Evolutionary conservation across 2,113 vertebrate genomes (phyloP).

Genomic region (Scytalopus superciliaris): DNA sequence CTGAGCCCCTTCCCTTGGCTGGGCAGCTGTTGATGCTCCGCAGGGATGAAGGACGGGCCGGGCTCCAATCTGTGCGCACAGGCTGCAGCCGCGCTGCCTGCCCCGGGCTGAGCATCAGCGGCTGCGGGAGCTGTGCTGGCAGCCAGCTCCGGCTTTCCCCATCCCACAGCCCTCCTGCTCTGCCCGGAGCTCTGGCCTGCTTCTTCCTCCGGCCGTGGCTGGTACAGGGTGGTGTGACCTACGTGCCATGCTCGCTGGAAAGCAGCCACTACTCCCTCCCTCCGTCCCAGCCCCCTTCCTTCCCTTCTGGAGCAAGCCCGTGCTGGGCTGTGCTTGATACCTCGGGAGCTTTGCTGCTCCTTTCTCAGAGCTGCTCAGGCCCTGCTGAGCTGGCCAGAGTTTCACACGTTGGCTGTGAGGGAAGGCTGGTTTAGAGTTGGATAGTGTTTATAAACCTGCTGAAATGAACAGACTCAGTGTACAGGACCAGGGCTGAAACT

Average conservation of each 20-base stretch:
- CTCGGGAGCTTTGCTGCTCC: not conserved
- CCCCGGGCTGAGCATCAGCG: not conserved
- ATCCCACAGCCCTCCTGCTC: not conserved
- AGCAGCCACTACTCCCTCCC: not conserved
- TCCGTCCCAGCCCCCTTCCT: constrained; percentile 1
- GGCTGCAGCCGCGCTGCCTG: not conserved
- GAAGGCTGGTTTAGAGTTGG: not conserved
- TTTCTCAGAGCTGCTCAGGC: not conserved
- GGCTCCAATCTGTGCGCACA: fast-evolving
- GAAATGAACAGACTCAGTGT: not conserved
- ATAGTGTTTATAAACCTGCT: not conserved
- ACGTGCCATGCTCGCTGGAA: not conserved
- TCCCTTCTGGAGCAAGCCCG: not conserved
- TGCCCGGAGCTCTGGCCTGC: not conserved
- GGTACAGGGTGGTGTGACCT: constrained; percentile 35
- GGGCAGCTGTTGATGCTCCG: not conserved
- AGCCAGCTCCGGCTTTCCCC: not conserved
- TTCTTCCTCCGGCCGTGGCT: not conserved
- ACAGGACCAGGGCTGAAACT: not conserved
- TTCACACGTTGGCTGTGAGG: not conserved
- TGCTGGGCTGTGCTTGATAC: constrained; percentile 44
- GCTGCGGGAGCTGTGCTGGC: not conserved
- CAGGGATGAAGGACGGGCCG: not conserved
- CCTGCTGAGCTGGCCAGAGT: constrained; percentile 21
- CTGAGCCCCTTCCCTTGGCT: not conserved